Conservation (phyloP, 2,888 invertebrate genomes). For the Alviniconcha strummeri region DNA sequence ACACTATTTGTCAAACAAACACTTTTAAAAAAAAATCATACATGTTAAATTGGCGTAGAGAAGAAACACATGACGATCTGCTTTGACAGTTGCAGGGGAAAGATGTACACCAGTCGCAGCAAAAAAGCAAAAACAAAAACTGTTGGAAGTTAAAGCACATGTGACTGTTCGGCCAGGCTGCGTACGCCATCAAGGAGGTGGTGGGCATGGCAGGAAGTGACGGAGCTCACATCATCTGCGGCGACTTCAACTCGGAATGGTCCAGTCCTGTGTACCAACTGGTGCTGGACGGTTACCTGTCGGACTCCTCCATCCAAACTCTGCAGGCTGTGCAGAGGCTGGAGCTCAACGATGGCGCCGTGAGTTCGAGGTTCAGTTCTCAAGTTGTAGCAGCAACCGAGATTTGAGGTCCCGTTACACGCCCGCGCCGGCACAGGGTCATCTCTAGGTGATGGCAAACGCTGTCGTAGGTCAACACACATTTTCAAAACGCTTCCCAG, state of each 20-base stretch:
- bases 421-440: not conserved
- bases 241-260: conserved; percentile 70
- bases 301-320: conserved; percentile 59
- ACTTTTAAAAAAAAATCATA: no score
- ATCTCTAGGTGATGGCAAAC: not conserved
- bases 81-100: no score
- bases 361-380: conserved; percentile 42
- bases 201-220: conserved; percentile 62
- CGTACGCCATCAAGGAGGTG: conserved; percentile 67
- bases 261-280: conserved; percentile 67
- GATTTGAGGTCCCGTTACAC: not conserved
- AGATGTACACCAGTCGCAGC: no score
- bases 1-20: no score
- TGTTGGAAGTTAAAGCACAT: no score
- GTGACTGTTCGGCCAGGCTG: conserved; percentile 51
- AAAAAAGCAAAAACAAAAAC: no score
- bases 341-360: conserved; percentile 60
- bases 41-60: no score
- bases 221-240: conserved; percentile 65
- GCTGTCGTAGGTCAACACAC: not conserved
- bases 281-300: conserved; percentile 66
- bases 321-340: conserved; percentile 60
- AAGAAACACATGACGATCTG: no score
- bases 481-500: no score
- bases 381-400: not conserved